Evolutionary conservation across 2,888 invertebrate genomes (phyloP), one percentile per base, ranked within the genome.

Genomic region (Folsomia candida): DNA sequence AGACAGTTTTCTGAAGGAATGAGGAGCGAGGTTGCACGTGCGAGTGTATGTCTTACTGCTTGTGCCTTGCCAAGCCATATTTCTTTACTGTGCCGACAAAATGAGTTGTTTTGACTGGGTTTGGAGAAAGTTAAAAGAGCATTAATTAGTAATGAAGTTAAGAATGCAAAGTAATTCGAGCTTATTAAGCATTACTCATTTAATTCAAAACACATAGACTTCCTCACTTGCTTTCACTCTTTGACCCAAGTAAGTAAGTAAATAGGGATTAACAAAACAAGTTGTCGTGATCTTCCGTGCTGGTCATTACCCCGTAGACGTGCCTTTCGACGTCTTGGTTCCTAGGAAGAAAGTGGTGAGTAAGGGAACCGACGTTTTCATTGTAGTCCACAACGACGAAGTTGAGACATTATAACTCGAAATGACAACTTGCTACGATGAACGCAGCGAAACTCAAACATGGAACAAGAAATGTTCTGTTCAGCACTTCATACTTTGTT

Each of bases 141-240:
- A 62, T 62, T 62, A 62, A 62, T 62, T 62, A 62, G 62, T 62
- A 62, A 62, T 62, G 29, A 28, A 62, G 29, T 62, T 62, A 62
- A 59, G 25, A 59, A 59, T 6, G 26, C 47, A 47, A 25, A 59
- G 59, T 59, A 59, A 59, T 59, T 59, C 25, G 25, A 59, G 62
- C 62, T 62, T 62, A 62, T n/a, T n/a, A 37, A 37, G 57, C 6
- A 57, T 57, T 47, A n/a, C 57, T 37, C 37, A n/a, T 57, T 57
- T 57, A 20, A 11, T 57, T 9, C 37, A 37, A 37, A 37, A 37
- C 37, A 37, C 4, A 37, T 37, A 37, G 37, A 4, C 37, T 37
- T 37, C 14, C 6, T 37, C 37, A 14, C 37, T 37, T 37, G 14
- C 37, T 37, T 37, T 37, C 37, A 37, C 37, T 14, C 37, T 37